Percentiles rank a stretch among this genome's conserved stretches.
Conservation (phyloP, 2,113 vertebrate genomes). For the Saguinus midas region DNA sequence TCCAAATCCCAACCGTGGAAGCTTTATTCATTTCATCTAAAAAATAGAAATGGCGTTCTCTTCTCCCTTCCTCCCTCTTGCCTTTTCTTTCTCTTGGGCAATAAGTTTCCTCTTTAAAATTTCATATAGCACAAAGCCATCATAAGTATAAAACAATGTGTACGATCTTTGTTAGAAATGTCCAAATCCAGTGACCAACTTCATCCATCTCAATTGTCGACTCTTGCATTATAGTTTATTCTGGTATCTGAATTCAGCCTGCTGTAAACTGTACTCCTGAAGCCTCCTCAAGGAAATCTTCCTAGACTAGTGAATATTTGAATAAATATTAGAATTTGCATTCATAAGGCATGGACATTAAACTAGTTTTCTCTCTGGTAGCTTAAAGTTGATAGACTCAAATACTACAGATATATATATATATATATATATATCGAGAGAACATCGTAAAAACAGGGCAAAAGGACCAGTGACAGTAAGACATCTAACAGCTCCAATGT, state of each 20-base stretch:
- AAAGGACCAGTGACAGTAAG: background rate
- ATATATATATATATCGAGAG: fast-evolving
- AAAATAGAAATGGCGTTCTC: background rate
- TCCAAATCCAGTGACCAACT: background rate
- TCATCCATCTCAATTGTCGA: background rate
- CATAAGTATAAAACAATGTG: background rate
- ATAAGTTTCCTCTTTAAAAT: background rate
- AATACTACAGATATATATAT: background rate
- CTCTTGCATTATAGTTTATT: too few species aligned
- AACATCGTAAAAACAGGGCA: background rate
- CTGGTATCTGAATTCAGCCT: background rate
- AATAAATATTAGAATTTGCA: background rate
- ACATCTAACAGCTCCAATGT: background rate
- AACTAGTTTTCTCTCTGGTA: background rate
- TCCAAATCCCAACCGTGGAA: background rate
- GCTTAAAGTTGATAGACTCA: background rate
- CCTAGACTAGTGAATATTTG: background rate
- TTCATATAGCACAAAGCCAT: background rate
- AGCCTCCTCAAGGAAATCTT: background rate
- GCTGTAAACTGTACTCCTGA: background rate
- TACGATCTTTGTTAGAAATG: background rate
- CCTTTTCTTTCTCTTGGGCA: background rate
- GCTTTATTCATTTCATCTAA: background rate
- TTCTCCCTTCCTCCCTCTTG: background rate
- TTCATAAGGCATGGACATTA: background rate